Conservation (phyloP, 1,140 invertebrate species). For the Homarus americanus region DNA sequence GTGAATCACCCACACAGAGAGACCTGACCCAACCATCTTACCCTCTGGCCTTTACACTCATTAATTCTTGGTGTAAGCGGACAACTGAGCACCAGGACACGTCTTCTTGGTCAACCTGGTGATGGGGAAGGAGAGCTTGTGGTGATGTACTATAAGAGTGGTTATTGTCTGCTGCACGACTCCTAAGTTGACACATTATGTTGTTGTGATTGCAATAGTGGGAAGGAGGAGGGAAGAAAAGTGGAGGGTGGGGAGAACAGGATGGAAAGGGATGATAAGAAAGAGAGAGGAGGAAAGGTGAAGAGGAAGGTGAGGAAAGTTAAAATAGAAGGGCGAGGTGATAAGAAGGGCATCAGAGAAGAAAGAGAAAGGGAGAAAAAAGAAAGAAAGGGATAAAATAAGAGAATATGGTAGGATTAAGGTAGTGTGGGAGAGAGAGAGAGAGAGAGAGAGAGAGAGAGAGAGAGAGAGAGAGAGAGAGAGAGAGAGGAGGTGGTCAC, state of each 20-base stretch:
- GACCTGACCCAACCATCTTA: not conserved
- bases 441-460: no score
- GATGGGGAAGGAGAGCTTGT: not conserved
- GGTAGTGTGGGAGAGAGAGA: no score
- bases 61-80: not conserved
- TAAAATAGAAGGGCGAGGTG: no score
- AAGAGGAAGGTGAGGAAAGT: no score
- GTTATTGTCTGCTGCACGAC: no score
- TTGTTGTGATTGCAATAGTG: not conserved
- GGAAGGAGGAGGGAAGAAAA: not conserved
- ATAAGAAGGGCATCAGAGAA: no score
- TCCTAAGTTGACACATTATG: no score
- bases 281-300: not conserved
- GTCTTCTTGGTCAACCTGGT: not conserved
- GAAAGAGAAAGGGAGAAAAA: no score
- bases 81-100: not conserved
- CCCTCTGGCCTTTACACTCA: not conserved
- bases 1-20: conserved; percentile 16
- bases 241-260: not conserved
- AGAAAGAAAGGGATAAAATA: no score
- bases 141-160: not conserved
- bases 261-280: not conserved
- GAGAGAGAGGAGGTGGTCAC: no score
- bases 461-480: no score
- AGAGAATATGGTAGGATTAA: no score